Conservation (phyloP, 1,140 invertebrate genomes). For the Trichonephila clavipes region DNA sequence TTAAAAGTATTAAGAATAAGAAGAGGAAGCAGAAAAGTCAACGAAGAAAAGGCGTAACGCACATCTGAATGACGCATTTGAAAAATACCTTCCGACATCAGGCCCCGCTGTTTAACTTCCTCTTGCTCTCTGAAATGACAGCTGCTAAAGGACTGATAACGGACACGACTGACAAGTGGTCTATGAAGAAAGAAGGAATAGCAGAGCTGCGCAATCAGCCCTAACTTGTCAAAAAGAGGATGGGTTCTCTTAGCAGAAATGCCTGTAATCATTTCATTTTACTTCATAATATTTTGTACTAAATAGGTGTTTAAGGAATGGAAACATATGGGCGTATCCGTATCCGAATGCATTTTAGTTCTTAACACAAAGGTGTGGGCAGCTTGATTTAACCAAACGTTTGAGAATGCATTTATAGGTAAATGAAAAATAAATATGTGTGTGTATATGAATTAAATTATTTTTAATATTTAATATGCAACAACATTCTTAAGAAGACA, state of each 20-base stretch:
- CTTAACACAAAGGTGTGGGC: no score
- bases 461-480: no score
- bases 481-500: no score
- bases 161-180: neutral
- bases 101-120: neutral
- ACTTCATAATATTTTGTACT: neutral
- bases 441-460: no score
- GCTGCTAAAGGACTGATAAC: constrained; percentile 15
- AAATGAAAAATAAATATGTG: no score
- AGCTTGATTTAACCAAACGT: no score
- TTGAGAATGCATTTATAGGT: no score
- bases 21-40: neutral
- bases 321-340: no score
- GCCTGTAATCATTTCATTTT: neutral
- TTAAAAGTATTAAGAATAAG: neutral
- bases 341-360: no score
- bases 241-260: neutral
- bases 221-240: neutral
- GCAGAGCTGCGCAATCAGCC: neutral
- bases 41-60: constrained; percentile 1
- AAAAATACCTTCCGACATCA: constrained; percentile 18
- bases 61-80: constrained; percentile 15
- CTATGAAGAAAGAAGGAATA: neutral
- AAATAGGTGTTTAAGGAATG: no score
- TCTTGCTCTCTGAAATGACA: neutral